These are phyloP conservation scores for Ooceraea biroi DNA, from an alignment of 1,140 invertebrate species.

Conservation along the genomic window DNA sequence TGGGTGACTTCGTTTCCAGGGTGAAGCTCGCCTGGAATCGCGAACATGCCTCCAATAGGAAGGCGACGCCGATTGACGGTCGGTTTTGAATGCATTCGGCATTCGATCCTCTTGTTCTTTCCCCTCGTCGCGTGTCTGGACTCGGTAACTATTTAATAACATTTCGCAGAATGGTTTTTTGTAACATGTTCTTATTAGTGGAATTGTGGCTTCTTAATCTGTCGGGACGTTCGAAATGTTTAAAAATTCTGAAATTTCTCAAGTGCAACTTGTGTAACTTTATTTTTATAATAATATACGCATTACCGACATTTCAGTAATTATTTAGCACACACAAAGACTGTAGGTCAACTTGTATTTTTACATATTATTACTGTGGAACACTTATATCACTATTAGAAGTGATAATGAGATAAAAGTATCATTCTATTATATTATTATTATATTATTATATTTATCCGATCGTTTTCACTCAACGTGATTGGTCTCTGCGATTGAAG, in stretches of 20 bases:
- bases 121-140: constrained; percentile 34
- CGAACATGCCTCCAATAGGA: constrained; percentile 68
- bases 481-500: background rate
- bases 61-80: constrained; percentile 64
- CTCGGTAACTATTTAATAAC: constrained; percentile 55
- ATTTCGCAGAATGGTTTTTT: constrained; percentile 14
- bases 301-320: background rate
- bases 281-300: background rate
- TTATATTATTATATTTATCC: background rate
- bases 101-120: constrained; percentile 43
- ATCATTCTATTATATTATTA: background rate
- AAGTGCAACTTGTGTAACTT: too few relatives aligned
- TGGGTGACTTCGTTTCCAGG: constrained; percentile 79
- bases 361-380: too few relatives aligned
- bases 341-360: background rate
- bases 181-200: constrained; percentile 12
- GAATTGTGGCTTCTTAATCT: background rate
- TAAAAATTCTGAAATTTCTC: background rate
- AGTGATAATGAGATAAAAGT: too few relatives aligned
- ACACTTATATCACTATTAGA: too few relatives aligned
- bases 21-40: constrained; percentile 73
- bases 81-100: constrained; percentile 52
- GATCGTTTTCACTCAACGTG: background rate
- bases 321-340: background rate
- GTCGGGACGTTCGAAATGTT: background rate